phyloP scores from a whole-genome alignment of 2,888 invertebrate genomes.

The Agrotis ipsilon region DNA sequence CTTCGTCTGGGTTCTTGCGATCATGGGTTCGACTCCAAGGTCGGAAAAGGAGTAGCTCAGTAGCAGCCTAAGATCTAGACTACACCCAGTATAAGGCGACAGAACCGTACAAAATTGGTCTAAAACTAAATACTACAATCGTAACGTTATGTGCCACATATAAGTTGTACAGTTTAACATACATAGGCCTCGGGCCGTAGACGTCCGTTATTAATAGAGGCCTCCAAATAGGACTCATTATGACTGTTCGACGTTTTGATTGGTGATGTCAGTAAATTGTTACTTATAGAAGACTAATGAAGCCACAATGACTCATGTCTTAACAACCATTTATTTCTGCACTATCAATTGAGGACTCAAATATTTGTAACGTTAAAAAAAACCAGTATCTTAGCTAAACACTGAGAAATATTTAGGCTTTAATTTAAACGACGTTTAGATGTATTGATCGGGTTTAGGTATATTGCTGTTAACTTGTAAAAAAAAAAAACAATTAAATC shows the following conservation, averaged over 20 bases:
- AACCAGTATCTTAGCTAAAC: neutral
- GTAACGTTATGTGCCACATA: conserved; percentile 15
- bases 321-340: neutral
- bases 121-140: too few species aligned
- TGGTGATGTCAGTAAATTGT: neutral
- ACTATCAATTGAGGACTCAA: neutral
- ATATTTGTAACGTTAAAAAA: neutral
- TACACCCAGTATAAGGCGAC: too few species aligned
- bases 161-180: neutral
- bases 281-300: conserved; percentile 6
- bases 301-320: neutral
- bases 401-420: too few species aligned
- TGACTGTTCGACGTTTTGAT: conserved; percentile 5
- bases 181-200: conserved; percentile 10
- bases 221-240: neutral
- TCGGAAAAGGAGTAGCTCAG: too few species aligned
- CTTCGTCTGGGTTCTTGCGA: too few species aligned
- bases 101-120: too few species aligned
- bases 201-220: conserved; percentile 8
- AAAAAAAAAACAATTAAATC: neutral
- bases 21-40: too few species aligned
- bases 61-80: too few species aligned
- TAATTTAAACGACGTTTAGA: neutral
- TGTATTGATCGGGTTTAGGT: neutral
- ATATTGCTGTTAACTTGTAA: neutral